Evolutionary conservation across 1,140 invertebrate species (phyloP), one percentile per base, ranked within the genome.

Genomic region (Chelonus insularis): DNA sequence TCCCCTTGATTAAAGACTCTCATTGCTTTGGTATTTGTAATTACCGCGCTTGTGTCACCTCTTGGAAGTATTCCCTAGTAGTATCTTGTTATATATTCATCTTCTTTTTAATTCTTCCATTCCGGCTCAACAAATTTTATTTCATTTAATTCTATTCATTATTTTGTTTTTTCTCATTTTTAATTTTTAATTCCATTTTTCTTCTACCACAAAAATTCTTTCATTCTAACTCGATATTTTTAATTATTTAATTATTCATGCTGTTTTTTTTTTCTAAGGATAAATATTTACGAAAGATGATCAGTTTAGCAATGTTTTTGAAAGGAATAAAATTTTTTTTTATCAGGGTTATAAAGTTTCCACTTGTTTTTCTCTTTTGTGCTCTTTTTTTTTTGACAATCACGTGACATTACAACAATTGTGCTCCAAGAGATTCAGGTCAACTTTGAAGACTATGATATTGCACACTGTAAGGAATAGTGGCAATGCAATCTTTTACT

Each of bases 1-100:
- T 60, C 48, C 12, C 47, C 57, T 60, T 60, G 47, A 60, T 60
- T 60, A 60, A 41, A 60, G 57, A 25, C 57, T 47, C 57, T 14
- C 29, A 37, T 51, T 47, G 36, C 48, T 39, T 48, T 36, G 47
- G 57, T 34, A 60, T 60, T 60, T 18, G 57, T 60, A 60, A 60
- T 60, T 60, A 60, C 57, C 36, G 36, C 7, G 47, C 48, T 60
- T 41, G 48, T 60, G 47, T 51, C 47, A 58, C 47, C 36, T 39
- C 16, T 52, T 48, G 45, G 39, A 60, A 51, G 36, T 12, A 36
- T 4, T n/a, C 32, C 52, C 36, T 23, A 21, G 34, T 23, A 21
- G 34, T 36, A 41, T 25, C 37, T 37, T 39, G 18, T 56, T 41
- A 36, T 36, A 7, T 41, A 11, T 5, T 41, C 52, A 23, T 23